Conservation (phyloP, 2,113 vertebrate species). For the Campylomormyrus tamandua region DNA sequence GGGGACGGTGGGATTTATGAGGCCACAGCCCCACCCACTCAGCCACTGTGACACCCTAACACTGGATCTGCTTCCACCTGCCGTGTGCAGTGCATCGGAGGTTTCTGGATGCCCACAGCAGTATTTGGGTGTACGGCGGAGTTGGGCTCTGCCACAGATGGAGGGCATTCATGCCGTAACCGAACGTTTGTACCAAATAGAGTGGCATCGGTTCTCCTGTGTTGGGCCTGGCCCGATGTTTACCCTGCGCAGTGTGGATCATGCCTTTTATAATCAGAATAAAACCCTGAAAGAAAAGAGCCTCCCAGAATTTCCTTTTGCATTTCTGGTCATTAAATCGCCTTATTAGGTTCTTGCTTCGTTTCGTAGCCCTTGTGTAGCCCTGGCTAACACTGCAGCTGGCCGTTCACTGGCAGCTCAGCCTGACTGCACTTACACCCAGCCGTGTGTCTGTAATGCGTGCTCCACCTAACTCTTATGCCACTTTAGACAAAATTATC, state of each 20-base stretch:
- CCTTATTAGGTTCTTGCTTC: neutral
- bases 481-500: neutral
- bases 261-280: neutral
- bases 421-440: neutral
- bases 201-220: neutral
- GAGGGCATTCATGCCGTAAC: neutral
- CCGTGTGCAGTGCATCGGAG: neutral
- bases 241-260: neutral
- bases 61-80: neutral
- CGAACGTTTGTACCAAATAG: neutral
- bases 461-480: neutral
- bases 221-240: neutral
- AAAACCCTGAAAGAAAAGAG: neutral
- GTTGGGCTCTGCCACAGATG: too few relatives aligned
- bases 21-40: neutral
- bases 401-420: too few relatives aligned
- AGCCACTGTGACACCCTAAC: neutral
- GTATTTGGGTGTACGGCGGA: neutral
- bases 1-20: neutral
- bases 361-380: too few relatives aligned
- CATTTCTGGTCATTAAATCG: neutral
- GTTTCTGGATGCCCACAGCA: neutral
- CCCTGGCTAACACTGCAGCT: too few relatives aligned
- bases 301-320: neutral
- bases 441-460: neutral